Conservation (phyloP, 30 jellyfish, hydroid and myxozoan genomes). For the Euphysa ruthae region DNA sequence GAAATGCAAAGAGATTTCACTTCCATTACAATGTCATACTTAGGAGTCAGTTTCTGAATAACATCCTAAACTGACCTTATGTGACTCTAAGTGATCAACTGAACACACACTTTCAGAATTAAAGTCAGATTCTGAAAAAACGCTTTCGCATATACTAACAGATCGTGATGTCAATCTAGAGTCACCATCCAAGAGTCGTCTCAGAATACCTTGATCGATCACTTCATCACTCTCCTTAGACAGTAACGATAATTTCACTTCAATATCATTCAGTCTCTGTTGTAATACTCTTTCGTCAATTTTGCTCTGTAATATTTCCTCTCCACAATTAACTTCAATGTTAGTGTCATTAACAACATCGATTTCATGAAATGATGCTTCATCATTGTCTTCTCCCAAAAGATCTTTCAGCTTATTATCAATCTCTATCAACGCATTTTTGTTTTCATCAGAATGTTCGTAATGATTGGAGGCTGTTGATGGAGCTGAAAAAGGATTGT, state of each 20-base stretch:
- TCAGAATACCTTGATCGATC: conserved; percentile 44
- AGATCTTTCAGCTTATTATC: conserved; percentile 50
- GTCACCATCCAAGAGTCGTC: conserved; percentile 52
- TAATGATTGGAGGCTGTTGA: conserved; percentile 7
- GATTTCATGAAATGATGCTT: too few species aligned
- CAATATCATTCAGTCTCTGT: conserved; percentile 43
- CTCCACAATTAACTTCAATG: conserved; percentile 40
- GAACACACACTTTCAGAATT: too few species aligned
- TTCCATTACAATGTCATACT: too few species aligned
- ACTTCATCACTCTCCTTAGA: conserved; percentile 12
- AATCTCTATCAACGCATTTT: conserved; percentile 41
- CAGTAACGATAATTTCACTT: conserved; percentile 13
- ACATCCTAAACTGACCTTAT: too few species aligned
- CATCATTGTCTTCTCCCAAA: too few species aligned
- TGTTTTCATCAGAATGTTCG: conserved; percentile 30
- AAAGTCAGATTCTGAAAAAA: too few species aligned
- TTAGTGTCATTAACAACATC: background rate
- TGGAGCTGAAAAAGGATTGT: conserved; percentile 62
- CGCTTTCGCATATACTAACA: conserved; percentile 33
- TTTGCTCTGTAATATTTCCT: conserved; percentile 30
- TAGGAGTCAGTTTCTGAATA: too few species aligned
- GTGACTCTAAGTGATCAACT: too few species aligned
- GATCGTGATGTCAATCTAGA: conserved; percentile 60
- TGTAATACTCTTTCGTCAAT: conserved; percentile 25
- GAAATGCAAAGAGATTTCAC: too few species aligned